phyloP scores from a whole-genome alignment of 2,888 invertebrate genomes.

The Trachelus iudaicus region DNA sequence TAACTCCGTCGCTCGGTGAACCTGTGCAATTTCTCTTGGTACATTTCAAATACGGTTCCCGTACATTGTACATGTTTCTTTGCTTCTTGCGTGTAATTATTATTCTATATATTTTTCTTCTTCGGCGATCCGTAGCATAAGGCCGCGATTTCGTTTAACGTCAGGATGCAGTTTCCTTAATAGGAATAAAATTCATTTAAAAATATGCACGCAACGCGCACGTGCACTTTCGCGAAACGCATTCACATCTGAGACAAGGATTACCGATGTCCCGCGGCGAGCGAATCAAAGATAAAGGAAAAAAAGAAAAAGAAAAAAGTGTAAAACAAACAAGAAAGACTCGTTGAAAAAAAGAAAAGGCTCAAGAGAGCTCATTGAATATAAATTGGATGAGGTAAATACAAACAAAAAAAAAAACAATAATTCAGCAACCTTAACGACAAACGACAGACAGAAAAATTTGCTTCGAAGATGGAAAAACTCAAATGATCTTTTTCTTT shows the following conservation, averaged over 20 bases:
- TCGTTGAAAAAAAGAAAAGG: background rate
- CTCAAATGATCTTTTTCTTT: background rate
- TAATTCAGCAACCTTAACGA: conserved; percentile 1
- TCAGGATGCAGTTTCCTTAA: background rate
- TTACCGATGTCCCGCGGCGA: background rate
- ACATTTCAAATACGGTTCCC: background rate
- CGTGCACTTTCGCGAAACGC: background rate
- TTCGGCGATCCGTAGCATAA: background rate
- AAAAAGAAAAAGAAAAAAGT: background rate
- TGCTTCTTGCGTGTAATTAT: background rate
- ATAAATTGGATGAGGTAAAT: background rate
- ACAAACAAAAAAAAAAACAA: background rate
- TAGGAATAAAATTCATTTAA: background rate
- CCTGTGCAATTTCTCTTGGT: background rate
- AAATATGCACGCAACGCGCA: background rate
- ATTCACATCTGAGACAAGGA: background rate
- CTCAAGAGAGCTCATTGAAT: background rate
- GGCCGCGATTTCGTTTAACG: background rate
- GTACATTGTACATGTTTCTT: background rate
- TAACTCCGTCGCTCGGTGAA: background rate
- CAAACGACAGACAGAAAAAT: background rate
- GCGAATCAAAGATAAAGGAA: background rate
- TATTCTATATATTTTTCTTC: background rate
- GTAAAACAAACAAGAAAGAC: background rate
- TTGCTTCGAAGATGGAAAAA: background rate